phyloP scores from a whole-genome alignment of 2,888 invertebrate species.

The Lochmaea capreae region DNA sequence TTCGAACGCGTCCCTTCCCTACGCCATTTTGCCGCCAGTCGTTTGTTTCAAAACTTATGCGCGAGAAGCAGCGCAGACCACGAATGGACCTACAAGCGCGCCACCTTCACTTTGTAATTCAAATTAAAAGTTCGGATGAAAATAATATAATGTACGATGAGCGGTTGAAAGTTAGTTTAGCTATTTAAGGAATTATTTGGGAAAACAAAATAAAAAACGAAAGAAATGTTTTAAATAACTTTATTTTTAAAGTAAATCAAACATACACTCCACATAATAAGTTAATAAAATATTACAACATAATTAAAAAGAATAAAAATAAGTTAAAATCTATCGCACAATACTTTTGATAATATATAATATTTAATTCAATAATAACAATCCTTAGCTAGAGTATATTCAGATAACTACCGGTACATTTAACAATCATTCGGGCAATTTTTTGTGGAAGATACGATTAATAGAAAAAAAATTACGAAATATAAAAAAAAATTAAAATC shows the following conservation, averaged over 20 bases:
- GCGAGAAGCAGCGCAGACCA: too few species aligned
- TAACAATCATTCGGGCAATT: slow-evolving; percentile 19
- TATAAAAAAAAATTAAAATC: too few species aligned
- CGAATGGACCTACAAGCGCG: too few species aligned
- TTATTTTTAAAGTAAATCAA: slow-evolving; percentile 55
- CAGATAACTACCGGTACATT: slow-evolving; percentile 23
- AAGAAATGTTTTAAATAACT: slow-evolving; percentile 2
- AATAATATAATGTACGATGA: too few species aligned
- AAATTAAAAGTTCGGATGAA: too few species aligned
- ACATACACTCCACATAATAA: slow-evolving; percentile 58
- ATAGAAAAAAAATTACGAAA: not conserved
- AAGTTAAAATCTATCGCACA: slow-evolving; percentile 56
- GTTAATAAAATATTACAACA: slow-evolving; percentile 59
- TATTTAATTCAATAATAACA: slow-evolving; percentile 46
- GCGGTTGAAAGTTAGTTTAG: too few species aligned
- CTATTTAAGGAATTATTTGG: too few species aligned
- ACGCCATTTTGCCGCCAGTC: too few species aligned
- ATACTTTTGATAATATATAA: slow-evolving; percentile 49
- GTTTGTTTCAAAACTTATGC: too few species aligned
- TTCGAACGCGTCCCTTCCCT: too few species aligned
- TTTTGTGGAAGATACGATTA: slow-evolving; percentile 14
- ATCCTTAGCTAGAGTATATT: slow-evolving; percentile 52
- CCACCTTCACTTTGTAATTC: too few species aligned
- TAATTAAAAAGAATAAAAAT: slow-evolving; percentile 57
- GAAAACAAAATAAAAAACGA: not conserved